Conservation (phyloP, 2,797 vertebrate genomes). For the Spheniscus humboldti region DNA sequence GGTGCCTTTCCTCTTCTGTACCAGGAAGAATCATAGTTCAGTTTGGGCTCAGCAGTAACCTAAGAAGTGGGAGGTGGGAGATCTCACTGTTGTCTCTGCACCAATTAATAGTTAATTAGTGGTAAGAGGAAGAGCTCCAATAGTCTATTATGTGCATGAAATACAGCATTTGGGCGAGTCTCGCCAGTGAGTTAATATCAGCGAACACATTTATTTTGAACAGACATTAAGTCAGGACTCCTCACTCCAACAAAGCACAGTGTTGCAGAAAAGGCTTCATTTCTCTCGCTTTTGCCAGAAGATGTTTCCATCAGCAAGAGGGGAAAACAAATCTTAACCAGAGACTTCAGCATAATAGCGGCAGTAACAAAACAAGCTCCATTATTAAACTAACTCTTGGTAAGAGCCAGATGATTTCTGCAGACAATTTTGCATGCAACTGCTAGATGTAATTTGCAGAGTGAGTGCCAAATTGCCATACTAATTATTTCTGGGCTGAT, state of each 20-base stretch:
- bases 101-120: background rate
- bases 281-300: background rate
- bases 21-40: background rate
- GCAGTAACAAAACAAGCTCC: background rate
- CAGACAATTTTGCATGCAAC: constrained; percentile 37
- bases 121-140: background rate
- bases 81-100: background rate
- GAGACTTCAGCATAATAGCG: background rate
- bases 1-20: background rate
- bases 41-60: background rate
- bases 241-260: background rate
- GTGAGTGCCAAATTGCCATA: constrained; percentile 50
- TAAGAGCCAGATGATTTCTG: constrained; percentile 43
- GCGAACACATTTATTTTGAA: background rate
- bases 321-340: constrained; percentile 7
- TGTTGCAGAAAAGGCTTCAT: background rate
- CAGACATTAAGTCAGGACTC: background rate
- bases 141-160: background rate
- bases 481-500: constrained; percentile 62
- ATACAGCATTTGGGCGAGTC: background rate
- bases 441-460: constrained; percentile 31
- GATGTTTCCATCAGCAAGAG: background rate
- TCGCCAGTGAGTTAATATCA: background rate
- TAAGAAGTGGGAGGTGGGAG: background rate
- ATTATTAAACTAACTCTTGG: constrained; percentile 54